Conservation (phyloP, 2,888 invertebrate genomes). For the Elgonia sp. region DNA sequence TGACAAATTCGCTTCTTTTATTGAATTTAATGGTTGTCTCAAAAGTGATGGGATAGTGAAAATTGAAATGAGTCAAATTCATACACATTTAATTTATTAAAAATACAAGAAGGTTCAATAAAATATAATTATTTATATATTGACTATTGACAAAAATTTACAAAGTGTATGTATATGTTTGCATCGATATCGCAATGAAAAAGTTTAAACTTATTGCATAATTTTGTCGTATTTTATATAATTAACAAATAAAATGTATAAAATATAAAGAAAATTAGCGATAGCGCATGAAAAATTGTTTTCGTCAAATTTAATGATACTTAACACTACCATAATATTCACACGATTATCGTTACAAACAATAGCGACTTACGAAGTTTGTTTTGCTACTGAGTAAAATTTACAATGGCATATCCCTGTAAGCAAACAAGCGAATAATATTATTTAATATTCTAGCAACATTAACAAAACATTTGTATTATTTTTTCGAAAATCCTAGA, state of each 20-base stretch:
- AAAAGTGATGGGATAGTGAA: too few relatives aligned
- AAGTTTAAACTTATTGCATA: background rate
- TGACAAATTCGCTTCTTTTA: too few relatives aligned
- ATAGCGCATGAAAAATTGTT: background rate
- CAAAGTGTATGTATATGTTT: conserved; percentile 2
- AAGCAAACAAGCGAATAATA: too few relatives aligned
- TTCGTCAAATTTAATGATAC: background rate
- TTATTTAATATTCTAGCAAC: too few relatives aligned
- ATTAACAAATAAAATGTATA: background rate
- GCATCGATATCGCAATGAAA: conserved; percentile 3
- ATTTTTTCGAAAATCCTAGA: too few relatives aligned
- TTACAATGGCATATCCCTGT: conserved; percentile 25
- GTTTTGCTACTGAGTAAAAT: background rate
- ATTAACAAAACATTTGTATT: too few relatives aligned
- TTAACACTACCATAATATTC: background rate
- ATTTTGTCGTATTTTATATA: background rate
- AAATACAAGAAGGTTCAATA: background rate
- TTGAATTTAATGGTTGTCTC: too few relatives aligned
- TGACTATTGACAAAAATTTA: conserved; percentile 32
- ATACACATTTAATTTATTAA: background rate
- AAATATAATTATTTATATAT: background rate
- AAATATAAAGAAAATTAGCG: too few relatives aligned
- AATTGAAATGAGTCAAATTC: too few relatives aligned
- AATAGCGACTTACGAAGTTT: background rate
- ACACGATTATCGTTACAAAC: conserved; percentile 4